Base-by-base conservation (phyloP, 2,113 vertebrate genomes). In the Ptyas mucosa region DNA sequence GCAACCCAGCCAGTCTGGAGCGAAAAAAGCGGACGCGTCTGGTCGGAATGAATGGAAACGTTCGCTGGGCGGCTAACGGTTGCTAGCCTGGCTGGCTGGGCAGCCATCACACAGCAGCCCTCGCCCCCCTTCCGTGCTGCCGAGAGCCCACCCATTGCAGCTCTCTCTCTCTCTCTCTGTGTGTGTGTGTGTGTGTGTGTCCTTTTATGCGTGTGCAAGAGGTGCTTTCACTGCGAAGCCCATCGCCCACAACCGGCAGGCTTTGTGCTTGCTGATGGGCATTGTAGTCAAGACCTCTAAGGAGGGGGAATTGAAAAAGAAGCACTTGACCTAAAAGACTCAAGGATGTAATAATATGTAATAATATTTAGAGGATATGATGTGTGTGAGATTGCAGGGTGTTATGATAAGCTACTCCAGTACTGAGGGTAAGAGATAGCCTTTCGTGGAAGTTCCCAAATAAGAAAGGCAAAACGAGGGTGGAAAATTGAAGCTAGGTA, bases 61-160 rank as follows among this genome's bases (percentile, higher is more conserved):
- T 5, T 23, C 18, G 57, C 24, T 54, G 51, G n/a, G 58, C 8
- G n/a, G 49, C 49, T 21, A 2, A 18, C 23, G 46, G 20, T 9
- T 18, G 54, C 26, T 3, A 10, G 43, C 12, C 3, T 4, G 29
- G 11, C 23, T 14, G 49, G 2, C 23, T 75, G 52, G 53, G 69
- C 92, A 89, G 92, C 92, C 87, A 57, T 92, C 86, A 43, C 87
- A 58, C 64, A 14, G 15, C 10, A 26, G 5, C 29, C 57, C 43
- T 81, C 75, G 43, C 75, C 75, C 75, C 75, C 75, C 75, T 43
- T 81, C 18, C 49, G 11, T 24, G 91, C 64, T n/a, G 34, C 34
- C n/a, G 91, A 57, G 87, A 4, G 49, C 29, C 58, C 91, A 92
- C 61, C 92, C 92, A 85, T 61, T 89, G 88, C 88, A 24, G 88